Evolutionary conservation across 2,113 vertebrate genomes (phyloP), one percentile per base, ranked within the genome.

Genomic region (Prietella phreatophila): DNA sequence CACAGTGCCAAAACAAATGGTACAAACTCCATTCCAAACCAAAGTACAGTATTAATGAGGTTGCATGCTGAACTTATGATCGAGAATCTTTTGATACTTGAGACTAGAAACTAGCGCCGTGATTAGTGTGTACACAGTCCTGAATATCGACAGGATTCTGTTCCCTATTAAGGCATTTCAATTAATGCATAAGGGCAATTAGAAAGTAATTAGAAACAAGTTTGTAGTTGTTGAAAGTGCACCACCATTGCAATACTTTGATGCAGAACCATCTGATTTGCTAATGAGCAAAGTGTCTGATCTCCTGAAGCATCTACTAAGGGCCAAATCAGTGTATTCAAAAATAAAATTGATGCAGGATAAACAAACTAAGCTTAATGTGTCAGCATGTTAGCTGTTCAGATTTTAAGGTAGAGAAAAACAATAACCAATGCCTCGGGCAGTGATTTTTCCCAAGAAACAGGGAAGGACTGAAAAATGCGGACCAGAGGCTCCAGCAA

Each of bases 401-500:
- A 82, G 39, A 63, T 19, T 53, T 86, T 33, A 82, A 69, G 86
- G 75, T 81, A n/a, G 63, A 89, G 27, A 63, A 80, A 84, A 82
- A 87, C 19, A 39, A 2, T 36, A 50, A n/a, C 82, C 60, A 84
- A 73, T 47, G 56, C 78, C 63, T 81, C 20, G 2, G 22, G 82
- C 69, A 85, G 83, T 17, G 58, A 87, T 81, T 85, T 87, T 87
- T 56, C 78, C 65, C 60, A 61, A 55, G 63, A 63, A 78, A 82
- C 50, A 27, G 53, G 80, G 83, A 84, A 80, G 89, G 63, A 85
- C 69, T 3, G 81, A 86, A 85, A 63, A 73, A 90, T 88, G 81
- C 85, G 85, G 86, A 91, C 84, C 85, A 91, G 83, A 89, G 80
- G 55, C 69, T 86, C 11, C 87, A 83, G 83, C 89, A 63, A 39